Percentiles rank a stretch among this genome's conserved stretches.
Evolutionary conservation across 2,797 vertebrate species (phyloP).

Genomic region (Ciconia nigra): DNA sequence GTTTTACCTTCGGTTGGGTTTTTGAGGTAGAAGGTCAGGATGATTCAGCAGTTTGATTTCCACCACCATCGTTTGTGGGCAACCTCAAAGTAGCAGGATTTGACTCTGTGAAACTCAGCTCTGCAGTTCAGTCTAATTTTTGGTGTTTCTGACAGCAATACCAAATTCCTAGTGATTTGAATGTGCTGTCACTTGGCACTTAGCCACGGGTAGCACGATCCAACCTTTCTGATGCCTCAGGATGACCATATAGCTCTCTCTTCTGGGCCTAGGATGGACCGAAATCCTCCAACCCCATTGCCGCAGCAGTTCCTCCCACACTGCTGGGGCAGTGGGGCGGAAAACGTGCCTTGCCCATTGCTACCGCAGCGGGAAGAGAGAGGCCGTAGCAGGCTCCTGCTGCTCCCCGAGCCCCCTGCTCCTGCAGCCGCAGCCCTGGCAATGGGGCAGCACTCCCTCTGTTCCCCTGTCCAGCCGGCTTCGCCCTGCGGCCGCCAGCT

Average conservation of each 20-base stretch:
- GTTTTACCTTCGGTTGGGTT: background rate
- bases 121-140: background rate
- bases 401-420: background rate
- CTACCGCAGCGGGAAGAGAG: background rate
- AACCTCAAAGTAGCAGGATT: background rate
- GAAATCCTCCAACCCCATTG: background rate
- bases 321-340: background rate
- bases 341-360: accelerated
- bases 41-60: background rate
- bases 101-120: background rate
- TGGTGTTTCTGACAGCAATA: background rate
- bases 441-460: background rate
- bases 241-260: background rate
- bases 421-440: background rate
- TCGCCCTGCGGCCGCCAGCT: background rate
- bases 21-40: background rate
- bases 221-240: background rate
- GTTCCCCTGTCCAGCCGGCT: background rate
- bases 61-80: background rate
- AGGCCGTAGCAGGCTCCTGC: background rate
- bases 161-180: background rate
- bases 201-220: background rate
- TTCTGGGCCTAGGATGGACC: background rate
- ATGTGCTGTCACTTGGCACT: background rate
- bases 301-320: background rate